Percentiles rank a stretch among this genome's conserved stretches.
These are phyloP conservation scores for Dasyurus viverrinus DNA, from an alignment of 2,113 vertebrate species.

Conservation along the genomic window DNA sequence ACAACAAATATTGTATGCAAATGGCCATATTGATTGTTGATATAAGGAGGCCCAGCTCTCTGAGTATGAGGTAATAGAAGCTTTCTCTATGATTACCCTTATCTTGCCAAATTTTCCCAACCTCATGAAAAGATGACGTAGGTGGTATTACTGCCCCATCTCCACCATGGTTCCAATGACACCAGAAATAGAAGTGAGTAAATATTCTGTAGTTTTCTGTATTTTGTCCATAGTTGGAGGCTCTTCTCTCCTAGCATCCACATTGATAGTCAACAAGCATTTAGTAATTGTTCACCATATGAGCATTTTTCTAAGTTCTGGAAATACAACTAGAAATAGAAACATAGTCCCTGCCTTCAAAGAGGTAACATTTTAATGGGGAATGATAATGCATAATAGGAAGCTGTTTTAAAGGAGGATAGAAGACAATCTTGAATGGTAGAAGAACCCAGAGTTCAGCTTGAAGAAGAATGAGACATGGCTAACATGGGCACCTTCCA, in stretches of 20 bases:
- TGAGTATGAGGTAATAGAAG: too few species aligned
- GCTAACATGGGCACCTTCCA: neutral
- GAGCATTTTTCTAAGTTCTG: neutral
- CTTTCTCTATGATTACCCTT: constrained; percentile 1
- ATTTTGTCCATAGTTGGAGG: neutral
- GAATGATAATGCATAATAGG: neutral
- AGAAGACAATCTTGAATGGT: neutral
- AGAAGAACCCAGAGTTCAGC: neutral
- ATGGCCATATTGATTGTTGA: neutral
- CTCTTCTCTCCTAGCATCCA: neutral
- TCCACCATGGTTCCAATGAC: neutral
- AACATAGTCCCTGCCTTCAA: neutral
- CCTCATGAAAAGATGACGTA: neutral
- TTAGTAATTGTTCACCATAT: neutral
- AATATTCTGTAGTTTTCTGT: neutral
- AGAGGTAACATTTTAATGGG: neutral
- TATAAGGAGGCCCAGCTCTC: neutral
- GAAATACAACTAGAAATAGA: neutral
- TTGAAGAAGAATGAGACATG: too few species aligned
- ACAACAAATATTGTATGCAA: neutral
- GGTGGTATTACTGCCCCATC: too few species aligned
- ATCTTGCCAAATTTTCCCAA: neutral
- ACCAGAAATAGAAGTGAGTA: neutral
- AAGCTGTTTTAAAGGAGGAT: neutral
- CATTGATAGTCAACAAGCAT: neutral